These are phyloP conservation scores for Pararge aegeria DNA, from an alignment of 1,140 invertebrate species.

Conservation along the genomic window DNA sequence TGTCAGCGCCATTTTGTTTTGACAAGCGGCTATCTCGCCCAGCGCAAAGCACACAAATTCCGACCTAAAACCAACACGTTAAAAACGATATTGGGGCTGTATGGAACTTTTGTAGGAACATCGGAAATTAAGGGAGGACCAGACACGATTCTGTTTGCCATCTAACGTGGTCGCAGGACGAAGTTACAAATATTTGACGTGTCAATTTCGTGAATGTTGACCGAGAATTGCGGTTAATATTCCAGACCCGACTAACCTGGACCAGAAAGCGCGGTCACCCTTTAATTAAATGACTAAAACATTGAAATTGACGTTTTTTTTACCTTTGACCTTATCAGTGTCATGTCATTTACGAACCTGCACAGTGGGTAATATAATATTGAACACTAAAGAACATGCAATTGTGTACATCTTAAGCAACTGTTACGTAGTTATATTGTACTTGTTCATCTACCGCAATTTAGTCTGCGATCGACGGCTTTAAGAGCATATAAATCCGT, in stretches of 20 bases:
- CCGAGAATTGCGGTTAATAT: slow-evolving; percentile 78
- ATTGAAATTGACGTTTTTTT: slow-evolving; percentile 69
- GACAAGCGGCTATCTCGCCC: slow-evolving; percentile 65
- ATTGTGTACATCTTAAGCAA: no score
- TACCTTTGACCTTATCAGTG: no score
- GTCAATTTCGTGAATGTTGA: slow-evolving; percentile 80
- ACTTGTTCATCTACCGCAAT: no score
- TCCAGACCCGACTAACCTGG: slow-evolving; percentile 65
- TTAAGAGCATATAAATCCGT: no score
- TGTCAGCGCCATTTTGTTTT: slow-evolving; percentile 78
- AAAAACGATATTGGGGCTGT: slow-evolving; percentile 43
- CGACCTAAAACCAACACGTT: slow-evolving; percentile 39
- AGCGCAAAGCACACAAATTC: slow-evolving; percentile 37
- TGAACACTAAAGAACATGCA: no score
- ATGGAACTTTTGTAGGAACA: slow-evolving; percentile 55
- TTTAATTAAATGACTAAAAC: slow-evolving; percentile 78
- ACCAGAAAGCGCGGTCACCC: slow-evolving; percentile 50
- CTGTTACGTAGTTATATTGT: no score
- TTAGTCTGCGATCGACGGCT: no score
- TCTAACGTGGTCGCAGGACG: slow-evolving; percentile 77
- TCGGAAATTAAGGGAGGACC: slow-evolving; percentile 78
- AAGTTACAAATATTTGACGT: slow-evolving; percentile 80
- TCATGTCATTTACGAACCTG: no score
- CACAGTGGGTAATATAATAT: no score
- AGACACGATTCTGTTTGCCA: slow-evolving; percentile 78